phyloP scores from a whole-genome alignment of 1,140 invertebrate genomes.

The Coptotermes formosanus region DNA sequence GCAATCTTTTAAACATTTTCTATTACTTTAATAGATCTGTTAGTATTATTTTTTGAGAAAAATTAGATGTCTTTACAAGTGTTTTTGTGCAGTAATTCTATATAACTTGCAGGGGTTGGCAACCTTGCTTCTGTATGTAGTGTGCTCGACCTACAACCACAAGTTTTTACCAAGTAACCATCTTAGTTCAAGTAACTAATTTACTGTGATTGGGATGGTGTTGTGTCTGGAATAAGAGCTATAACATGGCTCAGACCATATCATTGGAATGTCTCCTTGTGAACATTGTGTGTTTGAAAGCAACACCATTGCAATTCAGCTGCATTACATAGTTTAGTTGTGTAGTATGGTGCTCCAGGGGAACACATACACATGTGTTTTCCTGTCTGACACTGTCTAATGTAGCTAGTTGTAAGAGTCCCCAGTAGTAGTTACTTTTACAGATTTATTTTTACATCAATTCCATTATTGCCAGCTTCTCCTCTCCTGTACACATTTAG shows the following conservation, averaged over 20 bases:
- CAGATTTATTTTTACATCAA: neutral
- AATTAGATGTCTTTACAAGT: conserved; percentile 19
- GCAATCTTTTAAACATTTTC: neutral
- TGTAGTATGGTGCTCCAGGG: neutral
- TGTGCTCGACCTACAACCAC: neutral
- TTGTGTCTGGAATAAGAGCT: neutral
- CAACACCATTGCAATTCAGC: neutral
- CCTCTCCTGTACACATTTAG: conserved; percentile 30
- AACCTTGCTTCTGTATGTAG: conserved; percentile 7
- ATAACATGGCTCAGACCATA: neutral
- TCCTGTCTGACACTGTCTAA: neutral
- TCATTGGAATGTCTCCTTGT: neutral
- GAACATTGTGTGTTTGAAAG: neutral
- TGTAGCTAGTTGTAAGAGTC: neutral
- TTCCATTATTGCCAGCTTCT: conserved; percentile 24
- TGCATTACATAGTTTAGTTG: conserved; percentile 7
- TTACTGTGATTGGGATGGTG: neutral
- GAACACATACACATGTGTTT: neutral
- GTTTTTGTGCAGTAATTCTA: conserved; percentile 16
- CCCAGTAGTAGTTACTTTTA: neutral
- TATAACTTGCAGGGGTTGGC: conserved; percentile 14
- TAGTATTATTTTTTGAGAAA: neutral
- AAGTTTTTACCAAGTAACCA: neutral
- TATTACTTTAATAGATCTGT: conserved; percentile 6
- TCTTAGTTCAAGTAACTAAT: neutral